Percentiles rank a stretch among this genome's conserved stretches.
Evolutionary conservation across 2,797 vertebrate genomes (phyloP).

Genomic region (Falco columbarius): DNA sequence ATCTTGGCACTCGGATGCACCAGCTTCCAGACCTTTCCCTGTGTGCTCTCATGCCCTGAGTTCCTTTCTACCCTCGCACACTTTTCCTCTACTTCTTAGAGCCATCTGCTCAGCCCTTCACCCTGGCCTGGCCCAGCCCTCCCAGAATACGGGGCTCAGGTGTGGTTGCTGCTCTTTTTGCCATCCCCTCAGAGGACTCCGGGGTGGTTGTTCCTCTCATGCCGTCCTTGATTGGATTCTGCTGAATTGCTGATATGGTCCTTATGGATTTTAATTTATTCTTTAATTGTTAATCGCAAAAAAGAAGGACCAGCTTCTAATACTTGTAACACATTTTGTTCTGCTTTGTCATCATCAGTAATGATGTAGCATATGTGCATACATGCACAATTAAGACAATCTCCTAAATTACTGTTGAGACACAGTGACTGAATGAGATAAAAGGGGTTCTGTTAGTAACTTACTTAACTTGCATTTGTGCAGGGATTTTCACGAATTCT

Average conservation of each 20-base stretch:
- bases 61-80: neutral
- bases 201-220: neutral
- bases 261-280: neutral
- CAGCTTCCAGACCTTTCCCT: neutral
- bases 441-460: neutral
- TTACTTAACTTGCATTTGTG: neutral
- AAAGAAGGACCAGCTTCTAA: neutral
- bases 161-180: neutral
- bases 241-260: neutral
- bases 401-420: neutral
- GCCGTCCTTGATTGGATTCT: neutral
- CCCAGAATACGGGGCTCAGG: neutral
- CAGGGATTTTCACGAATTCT: neutral
- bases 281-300: neutral
- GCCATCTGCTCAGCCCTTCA: neutral
- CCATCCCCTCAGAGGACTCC: neutral
- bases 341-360: neutral
- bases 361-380: neutral
- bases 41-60: neutral
- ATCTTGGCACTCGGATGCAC: neutral
- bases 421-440: neutral
- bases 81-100: neutral
- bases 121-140: fast-evolving
- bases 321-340: fast-evolving
- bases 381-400: neutral